Base-by-base conservation (phyloP, 2,797 vertebrate genomes). In the Chrosomus eos region DNA sequence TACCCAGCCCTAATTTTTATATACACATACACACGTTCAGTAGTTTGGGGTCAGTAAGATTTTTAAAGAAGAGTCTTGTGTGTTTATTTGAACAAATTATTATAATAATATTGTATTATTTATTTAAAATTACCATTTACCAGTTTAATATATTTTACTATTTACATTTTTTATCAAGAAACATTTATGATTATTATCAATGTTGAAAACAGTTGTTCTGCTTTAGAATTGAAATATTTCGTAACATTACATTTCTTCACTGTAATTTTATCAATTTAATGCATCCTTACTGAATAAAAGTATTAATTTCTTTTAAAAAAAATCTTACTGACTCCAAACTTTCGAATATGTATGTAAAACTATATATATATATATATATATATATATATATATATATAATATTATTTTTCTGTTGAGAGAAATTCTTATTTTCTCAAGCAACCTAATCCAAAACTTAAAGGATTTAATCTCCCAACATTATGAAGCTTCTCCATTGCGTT, bases 381-480 rank as follows among this genome's bases (percentile, higher is more conserved):
- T 55, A 19, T 19, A 19, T 53, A 51, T 19, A 6, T 19, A 19
- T 51, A 6, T 19, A 6, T 19, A 18, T 51, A 3, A 16, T 48
- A 1, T 48, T n/a, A n/a, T n/a, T n/a, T n/a, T n/a, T n/a, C n/a
- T n/a, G n/a, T 16, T 5, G 4, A 48, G 14, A 48, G 16, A 48
- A 48, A 16, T 48, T 14, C 7, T 43, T 43, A 26, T 18, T 43
- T 71, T 73, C 26, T 73, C 5, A 51, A 48, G 43, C 71, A 73
- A 6, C 71, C 43, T 51, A 28, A 43, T 51, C 19, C 9, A 73
- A 51, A 58, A n/a, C 23, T 5, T 60, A 26, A 23, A 58, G 3
- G 21, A 26, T 26, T 13, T 11, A 60, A 60, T 87, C 89, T 87
- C 89, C 82, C 89, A 89, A 88, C 85, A 91, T 88, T 86, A 80